Conservation (phyloP, 2,797 vertebrate genomes). For the Manis pentadactyla region DNA sequence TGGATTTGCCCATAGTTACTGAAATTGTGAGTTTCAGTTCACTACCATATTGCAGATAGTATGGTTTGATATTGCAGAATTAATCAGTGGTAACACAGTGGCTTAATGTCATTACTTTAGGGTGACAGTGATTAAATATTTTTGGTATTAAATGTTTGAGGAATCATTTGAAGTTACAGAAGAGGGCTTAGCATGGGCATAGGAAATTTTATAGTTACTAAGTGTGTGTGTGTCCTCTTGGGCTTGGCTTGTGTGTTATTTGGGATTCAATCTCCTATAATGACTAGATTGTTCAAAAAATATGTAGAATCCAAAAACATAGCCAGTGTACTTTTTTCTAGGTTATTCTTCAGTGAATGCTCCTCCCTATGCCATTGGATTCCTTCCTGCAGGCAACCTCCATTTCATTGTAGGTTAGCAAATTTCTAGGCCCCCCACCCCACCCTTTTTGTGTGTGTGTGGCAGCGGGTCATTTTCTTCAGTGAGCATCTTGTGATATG, state of each 20-base stretch:
- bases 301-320: neutral
- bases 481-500: neutral
- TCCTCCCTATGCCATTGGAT: neutral
- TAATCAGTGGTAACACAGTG: neutral
- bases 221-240: neutral
- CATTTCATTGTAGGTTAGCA: neutral
- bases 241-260: neutral
- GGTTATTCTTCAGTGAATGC: neutral
- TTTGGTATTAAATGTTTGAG: neutral
- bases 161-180: slow-evolving; percentile 11
- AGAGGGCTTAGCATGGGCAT: neutral
- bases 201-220: neutral
- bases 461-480: neutral
- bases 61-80: neutral
- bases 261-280: neutral
- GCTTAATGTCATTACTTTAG: neutral
- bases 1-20: neutral
- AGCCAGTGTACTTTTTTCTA: neutral
- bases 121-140: neutral
- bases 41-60: neutral
- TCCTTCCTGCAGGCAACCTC: neutral
- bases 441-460: no score
- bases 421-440: neutral
- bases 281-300: neutral
- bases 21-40: neutral